Percentiles rank a stretch among this genome's conserved stretches.
phyloP scores from a whole-genome alignment of 2,888 invertebrate genomes.

The Megamerina dolium region DNA sequence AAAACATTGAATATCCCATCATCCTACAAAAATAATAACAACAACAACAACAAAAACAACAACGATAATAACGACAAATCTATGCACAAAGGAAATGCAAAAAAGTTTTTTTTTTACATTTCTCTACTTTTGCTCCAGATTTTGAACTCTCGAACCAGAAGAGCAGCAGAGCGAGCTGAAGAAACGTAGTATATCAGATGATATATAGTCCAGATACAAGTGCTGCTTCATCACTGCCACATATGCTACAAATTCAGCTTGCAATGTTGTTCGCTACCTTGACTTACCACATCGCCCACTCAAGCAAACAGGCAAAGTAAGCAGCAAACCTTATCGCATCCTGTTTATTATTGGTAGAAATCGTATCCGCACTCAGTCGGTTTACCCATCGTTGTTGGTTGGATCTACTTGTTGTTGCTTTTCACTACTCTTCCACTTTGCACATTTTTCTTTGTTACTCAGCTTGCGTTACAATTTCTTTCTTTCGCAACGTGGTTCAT shows the following conservation, averaged over 20 bases:
- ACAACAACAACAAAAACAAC: background rate
- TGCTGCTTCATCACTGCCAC: too few species aligned
- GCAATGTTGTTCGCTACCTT: too few species aligned
- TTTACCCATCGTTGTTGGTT: conserved; percentile 25
- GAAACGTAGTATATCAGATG: too few species aligned
- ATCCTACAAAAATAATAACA: background rate
- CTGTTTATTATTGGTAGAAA: conserved; percentile 34
- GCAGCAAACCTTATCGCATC: conserved; percentile 28
- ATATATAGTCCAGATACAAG: too few species aligned
- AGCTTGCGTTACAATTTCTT: background rate
- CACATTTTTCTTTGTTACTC: conserved; percentile 3
- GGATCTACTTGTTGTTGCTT: conserved; percentile 7
- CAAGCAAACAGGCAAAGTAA: background rate
- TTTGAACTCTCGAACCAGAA: too few species aligned
- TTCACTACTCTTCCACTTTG: background rate
- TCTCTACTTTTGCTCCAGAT: background rate
- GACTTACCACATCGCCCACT: too few species aligned
- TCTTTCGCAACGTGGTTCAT: too few species aligned
- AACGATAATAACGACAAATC: conserved; percentile 5
- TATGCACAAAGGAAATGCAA: conserved; percentile 17
- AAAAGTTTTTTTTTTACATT: conserved; percentile 8
- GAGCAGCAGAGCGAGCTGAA: too few species aligned
- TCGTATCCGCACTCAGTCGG: conserved; percentile 34
- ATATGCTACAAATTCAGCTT: too few species aligned
- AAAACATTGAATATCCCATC: too few species aligned